Evolutionary conservation across 2,113 vertebrate genomes (phyloP), one percentile per base, ranked within the genome.

Genomic region (Nycticryphes semicollaris): DNA sequence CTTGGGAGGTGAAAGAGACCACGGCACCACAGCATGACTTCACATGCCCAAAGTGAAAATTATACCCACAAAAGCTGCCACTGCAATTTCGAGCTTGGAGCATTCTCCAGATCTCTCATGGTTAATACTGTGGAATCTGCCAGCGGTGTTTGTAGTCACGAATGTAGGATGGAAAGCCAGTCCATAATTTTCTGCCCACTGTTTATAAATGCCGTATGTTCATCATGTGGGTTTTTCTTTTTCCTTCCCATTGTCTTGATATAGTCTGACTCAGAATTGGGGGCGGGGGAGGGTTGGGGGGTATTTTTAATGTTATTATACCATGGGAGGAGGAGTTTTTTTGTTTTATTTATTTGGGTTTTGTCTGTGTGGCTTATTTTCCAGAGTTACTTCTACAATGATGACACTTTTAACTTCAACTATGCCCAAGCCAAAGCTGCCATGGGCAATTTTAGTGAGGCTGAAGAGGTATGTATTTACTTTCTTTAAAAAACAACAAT

Each of bases 371-470:
- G 87, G 67, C 33, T 70, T 97, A 47, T 98, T 97, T 98, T 98
- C 89, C 97, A 99, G 99, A 98, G 98, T 98, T 99, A 99, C 94
- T 99, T 99, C 98, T 99, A 98, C 93, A 99, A 98, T 14, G 98
- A 99, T 79, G 99, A 99, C 92, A 99, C 98, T 19, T 99, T 99
- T 97, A 99, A 99, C 91, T 99, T 99, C 96, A 99, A 99, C 98
- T 99, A 99, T 9, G 99, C 99, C 72, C 99, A 99, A 98, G 99
- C 99, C 81, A 99, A 99, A 98, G 99, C 99, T 70, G 98, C 99
- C 25, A 98, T 98, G 28, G 98, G 99, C 27, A 99, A 98, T 97
- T 99, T 98, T 96, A 99, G 97, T 84, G 99, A 99, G 94, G 99
- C 98, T 68, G 99, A 99, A 94, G 99, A 99, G 98, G 99, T 99